Percentiles rank a stretch among this genome's conserved stretches.
phyloP scores from a whole-genome alignment of 2,888 invertebrate genomes.

The Pherbina coryleti region DNA sequence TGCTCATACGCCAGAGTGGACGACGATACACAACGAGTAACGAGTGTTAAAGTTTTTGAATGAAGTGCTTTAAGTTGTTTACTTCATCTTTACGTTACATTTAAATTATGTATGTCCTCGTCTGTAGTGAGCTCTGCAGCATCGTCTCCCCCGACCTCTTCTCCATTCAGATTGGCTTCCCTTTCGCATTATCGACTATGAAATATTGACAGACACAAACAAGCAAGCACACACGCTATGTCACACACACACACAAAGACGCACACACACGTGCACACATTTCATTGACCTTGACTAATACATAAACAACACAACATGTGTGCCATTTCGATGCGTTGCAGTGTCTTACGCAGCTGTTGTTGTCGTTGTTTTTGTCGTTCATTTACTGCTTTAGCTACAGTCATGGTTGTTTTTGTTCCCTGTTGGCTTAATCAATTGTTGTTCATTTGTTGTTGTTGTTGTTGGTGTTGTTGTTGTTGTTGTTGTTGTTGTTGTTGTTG shows the following conservation, averaged over 20 bases:
- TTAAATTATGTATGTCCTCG: no score
- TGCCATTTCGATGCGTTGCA: not conserved
- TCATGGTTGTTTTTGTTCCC: no score
- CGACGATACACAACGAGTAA: no score
- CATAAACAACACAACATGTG: not conserved
- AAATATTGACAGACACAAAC: not conserved
- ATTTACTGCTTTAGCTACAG: no score
- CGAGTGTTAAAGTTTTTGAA: slow-evolving; percentile 2
- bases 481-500: no score
- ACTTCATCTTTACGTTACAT: no score
- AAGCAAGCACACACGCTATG: slow-evolving; percentile 20
- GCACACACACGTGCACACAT: not conserved
- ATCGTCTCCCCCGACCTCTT: no score
- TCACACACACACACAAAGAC: slow-evolving; percentile 14
- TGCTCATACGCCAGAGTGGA: not conserved
- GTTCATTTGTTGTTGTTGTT: no score
- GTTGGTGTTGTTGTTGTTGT: no score
- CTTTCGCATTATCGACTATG: no score
- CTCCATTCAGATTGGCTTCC: not conserved
- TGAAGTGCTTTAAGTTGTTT: not conserved
- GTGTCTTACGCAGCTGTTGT: not conserved
- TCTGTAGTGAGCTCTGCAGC: not conserved
- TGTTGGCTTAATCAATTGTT: no score
- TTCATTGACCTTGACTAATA: not conserved
- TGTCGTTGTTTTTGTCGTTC: slow-evolving; percentile 10